A percentile compares a stretch with the other conserved stretches of the same genome.
Conservation (phyloP, 2,113 vertebrate genomes). For the Chaetodon auriga region DNA sequence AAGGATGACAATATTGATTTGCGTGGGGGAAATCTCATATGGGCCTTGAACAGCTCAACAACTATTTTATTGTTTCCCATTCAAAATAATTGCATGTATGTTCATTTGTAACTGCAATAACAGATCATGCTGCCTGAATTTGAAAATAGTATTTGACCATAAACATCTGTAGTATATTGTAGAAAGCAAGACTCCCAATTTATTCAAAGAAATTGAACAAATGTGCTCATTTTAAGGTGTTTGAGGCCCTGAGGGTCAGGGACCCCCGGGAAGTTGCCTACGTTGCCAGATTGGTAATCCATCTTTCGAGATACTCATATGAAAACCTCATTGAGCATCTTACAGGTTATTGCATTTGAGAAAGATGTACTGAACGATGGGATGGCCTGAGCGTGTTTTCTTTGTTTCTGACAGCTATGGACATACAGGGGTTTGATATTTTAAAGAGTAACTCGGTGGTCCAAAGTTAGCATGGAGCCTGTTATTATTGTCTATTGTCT, state of each 20-base stretch:
- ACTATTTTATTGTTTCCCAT: background rate
- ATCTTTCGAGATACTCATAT: background rate
- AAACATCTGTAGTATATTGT: background rate
- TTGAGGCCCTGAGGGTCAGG: background rate
- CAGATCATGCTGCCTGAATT: background rate
- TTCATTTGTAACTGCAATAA: background rate
- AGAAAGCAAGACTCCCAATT: background rate
- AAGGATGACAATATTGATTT: conserved; percentile 13
- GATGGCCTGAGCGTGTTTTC: no score
- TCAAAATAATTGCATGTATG: background rate
- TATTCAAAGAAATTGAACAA: no score
- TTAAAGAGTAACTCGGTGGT: background rate
- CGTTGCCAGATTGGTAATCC: background rate
- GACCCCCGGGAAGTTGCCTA: background rate
- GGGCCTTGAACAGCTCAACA: background rate
- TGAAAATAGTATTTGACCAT: background rate
- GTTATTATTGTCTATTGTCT: background rate
- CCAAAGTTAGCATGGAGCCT: no score
- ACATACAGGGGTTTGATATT: no score
- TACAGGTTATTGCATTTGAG: no score
- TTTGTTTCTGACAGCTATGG: no score
- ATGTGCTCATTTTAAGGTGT: background rate
- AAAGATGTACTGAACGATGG: no score
- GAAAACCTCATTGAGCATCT: background rate
- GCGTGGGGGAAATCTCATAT: background rate